phyloP scores from a whole-genome alignment of 2,797 vertebrate species.

The Alcedo quadribrachys region DNA sequence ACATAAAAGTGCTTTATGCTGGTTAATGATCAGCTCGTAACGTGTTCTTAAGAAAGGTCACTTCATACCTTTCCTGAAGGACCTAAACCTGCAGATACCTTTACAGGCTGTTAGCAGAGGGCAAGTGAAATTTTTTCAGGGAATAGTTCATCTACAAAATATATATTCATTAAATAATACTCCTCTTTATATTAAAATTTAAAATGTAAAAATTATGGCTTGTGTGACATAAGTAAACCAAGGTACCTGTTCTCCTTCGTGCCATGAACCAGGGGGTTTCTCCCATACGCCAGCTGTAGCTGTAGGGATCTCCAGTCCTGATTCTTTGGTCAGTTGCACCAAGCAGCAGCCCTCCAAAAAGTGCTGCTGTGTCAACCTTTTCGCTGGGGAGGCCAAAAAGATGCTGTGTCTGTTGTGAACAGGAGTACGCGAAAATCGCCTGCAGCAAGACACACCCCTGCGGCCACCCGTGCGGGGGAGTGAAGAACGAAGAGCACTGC shows the following conservation, averaged over 20 bases:
- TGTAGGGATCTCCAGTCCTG: not conserved
- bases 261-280: not conserved
- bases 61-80: not conserved
- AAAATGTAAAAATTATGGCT: not conserved
- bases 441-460: conserved; percentile 96
- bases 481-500: conserved; percentile 94
- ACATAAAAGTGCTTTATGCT: not conserved
- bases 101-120: not conserved
- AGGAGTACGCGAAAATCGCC: conserved; percentile 97
- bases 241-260: not conserved
- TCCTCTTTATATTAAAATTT: not conserved
- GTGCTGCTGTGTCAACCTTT: not conserved
- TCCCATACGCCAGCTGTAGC: not conserved
- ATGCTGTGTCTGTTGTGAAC: not conserved
- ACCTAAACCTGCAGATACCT: not conserved
- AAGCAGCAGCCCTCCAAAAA: not conserved
- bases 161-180: not conserved
- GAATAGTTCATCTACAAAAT: not conserved
- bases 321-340: not conserved
- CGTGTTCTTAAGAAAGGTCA: not conserved
- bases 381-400: not conserved
- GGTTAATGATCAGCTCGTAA: not conserved
- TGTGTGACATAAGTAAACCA: not conserved
- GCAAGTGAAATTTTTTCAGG: not conserved
- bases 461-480: conserved; percentile 95